Percentiles rank a stretch among this genome's conserved stretches.
Evolutionary conservation across 2,888 invertebrate species (phyloP).

Genomic region (Drosophila meridiana): DNA sequence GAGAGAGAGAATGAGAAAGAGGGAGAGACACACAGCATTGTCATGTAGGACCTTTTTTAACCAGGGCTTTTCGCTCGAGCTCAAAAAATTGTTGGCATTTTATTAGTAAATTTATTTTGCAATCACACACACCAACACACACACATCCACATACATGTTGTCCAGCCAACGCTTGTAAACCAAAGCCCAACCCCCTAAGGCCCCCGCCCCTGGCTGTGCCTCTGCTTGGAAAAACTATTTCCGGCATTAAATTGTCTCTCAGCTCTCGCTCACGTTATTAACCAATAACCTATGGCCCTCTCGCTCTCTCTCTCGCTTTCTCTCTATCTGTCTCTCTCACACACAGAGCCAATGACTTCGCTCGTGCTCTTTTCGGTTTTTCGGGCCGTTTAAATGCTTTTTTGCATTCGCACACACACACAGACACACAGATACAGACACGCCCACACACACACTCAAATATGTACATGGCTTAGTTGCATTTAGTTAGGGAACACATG

Average conservation of each 20-base stretch:
- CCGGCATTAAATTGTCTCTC: slow-evolving; percentile 69
- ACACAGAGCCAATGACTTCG: neutral
- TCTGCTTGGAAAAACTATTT: slow-evolving; percentile 64
- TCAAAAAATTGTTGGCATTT: slow-evolving; percentile 64
- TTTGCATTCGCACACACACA: slow-evolving; percentile 35
- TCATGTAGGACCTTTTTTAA: slow-evolving; percentile 28
- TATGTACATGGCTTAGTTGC: slow-evolving; percentile 39
- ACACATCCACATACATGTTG: neutral
- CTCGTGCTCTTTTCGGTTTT: slow-evolving; percentile 12
- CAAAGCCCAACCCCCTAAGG: neutral
- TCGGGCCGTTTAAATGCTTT: slow-evolving; percentile 46
- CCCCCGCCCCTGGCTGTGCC: neutral
- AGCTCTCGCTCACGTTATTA: slow-evolving; percentile 25
- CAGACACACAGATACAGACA: neutral
- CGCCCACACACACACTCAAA: slow-evolving; percentile 3
- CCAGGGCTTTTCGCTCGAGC: neutral
- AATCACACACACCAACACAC: slow-evolving; percentile 33
- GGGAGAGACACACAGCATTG: neutral
- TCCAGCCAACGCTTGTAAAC: neutral
- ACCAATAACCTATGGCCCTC: slow-evolving; percentile 3
- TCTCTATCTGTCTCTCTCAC: neutral
- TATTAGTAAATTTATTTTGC: slow-evolving; percentile 73
- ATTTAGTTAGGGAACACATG: slow-evolving; percentile 22
- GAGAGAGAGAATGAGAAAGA: too few relatives aligned
- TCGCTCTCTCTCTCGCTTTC: neutral